Base-by-base conservation (phyloP, 2,888 invertebrate genomes). In the Tolmerus cingulatus region DNA sequence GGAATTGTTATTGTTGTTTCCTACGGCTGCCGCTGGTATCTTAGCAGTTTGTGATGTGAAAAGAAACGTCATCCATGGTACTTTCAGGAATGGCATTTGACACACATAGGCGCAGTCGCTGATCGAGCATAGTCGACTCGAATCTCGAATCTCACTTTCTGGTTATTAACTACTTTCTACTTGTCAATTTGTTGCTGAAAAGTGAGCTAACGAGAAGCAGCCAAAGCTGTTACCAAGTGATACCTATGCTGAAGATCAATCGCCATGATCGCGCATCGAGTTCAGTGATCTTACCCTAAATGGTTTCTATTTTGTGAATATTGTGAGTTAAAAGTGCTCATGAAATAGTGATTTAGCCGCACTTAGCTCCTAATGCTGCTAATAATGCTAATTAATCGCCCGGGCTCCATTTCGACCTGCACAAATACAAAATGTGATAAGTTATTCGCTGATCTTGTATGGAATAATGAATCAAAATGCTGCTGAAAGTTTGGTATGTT, bases 401-500 rank as follows among this genome's bases (percentile, higher is more conserved):
- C 9, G 16, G 74, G 46, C 19, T 85, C 74, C 37, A 23, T 43
- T 46, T 16, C 46, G 74, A 85, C 9, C 46, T 74, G 85, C 27
- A 46, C 43, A 46, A 74, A 43, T 46, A 43, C 74, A 85, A 85
- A 74, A 85, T 85, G 85, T 74, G 85, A 85, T 85, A 85, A 19
- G 9, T 74, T 85, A n/a, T 74, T 30, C 43, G 43, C 74, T 12
- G 46, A 74, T 85, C 43, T 74, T 85, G 43, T 34, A 85, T 85
- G 88, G 87, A 90, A 91, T 90, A 91, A 92, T 92, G 92, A 92
- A 91, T 90, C 92, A 92, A 91, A 92, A 92, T 92, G 92, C 91
- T 90, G 92, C 92, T 90, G 92, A 92, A 89, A 92, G 92, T 91
- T 91, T 92, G 92, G 92, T 92, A 90, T 91, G 92, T 91, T 46